Evolutionary conservation across 2,113 vertebrate species (phyloP).

Genomic region (Accipiter virgatus): DNA sequence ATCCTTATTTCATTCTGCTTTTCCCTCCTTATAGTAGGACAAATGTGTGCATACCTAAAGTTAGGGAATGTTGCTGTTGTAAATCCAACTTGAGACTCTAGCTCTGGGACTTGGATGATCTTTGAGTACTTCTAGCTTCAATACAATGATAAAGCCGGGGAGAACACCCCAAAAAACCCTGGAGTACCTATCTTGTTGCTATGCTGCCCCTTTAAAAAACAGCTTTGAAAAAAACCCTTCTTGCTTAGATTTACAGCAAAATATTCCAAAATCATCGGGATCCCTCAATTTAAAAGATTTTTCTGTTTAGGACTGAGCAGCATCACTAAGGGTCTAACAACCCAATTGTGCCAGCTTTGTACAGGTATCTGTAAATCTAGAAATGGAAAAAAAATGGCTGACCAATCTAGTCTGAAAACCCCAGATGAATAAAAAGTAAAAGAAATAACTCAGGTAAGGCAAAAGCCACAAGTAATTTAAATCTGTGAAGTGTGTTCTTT

Average conservation of each 20-base stretch:
- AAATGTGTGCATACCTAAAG: background rate
- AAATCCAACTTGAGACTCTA: background rate
- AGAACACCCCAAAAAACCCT: rapidly evolving
- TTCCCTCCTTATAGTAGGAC: background rate
- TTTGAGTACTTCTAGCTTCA: background rate
- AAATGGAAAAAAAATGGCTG: background rate
- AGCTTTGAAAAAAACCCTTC: background rate
- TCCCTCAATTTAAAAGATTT: background rate
- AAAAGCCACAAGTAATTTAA: constrained; percentile 50
- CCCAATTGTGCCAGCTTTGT: background rate
- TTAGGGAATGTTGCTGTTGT: background rate
- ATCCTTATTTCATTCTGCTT: background rate
- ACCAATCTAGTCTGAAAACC: background rate
- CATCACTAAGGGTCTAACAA: background rate
- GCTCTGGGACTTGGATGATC: background rate
- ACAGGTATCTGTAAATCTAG: background rate
- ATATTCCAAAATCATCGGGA: background rate
- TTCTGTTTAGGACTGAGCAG: background rate
- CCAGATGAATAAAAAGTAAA: background rate
- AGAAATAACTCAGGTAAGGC: constrained; percentile 45
- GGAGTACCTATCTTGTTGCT: background rate
- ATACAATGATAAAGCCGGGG: background rate
- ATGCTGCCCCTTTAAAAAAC: background rate
- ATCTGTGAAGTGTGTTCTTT: constrained; percentile 37
- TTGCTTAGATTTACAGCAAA: background rate